Base-by-base conservation (phyloP, 2,797 vertebrate genomes). In the Tiaroga cobitis region DNA sequence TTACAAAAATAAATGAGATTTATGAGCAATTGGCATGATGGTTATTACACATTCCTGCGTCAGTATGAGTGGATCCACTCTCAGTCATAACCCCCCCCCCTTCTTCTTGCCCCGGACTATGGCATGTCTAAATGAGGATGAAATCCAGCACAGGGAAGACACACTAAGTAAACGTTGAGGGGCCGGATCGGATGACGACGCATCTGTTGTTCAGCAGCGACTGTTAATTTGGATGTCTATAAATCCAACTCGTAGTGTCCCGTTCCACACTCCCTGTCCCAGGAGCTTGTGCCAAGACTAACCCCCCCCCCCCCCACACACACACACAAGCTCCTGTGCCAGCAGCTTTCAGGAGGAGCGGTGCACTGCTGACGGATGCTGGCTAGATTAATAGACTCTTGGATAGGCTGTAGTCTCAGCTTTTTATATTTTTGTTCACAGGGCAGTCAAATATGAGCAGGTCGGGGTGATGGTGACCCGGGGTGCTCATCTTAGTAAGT, bases 1-100 rank as follows among this genome's bases (percentile, higher is more conserved):
- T 74, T 78, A 74, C 74, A 89, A 63, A 88, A 86, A 82, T 79
- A 87, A 90, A 89, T 83, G 41, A 88, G 85, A 90, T 89, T 89
- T 86, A 89, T 88, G 87, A 81, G 84, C 83, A 89, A 72, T 81
- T 70, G 80, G 82, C 54, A 61, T 74, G 80, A 69, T 81, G 80
- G 83, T 80, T 88, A 85, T 88, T 81, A 83, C 70, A 83, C 84
- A 84, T 81, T 59, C 61, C 80, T 88, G 65, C 18, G 56, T 26
- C 37, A 72, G 59, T 82, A 37, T 72, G 82, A 83, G 88, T 81
- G 78, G 80, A 88, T 85, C 77, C 49, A 80, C 74, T 84, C 81
- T 68, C 84, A 82, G 59, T 43, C 37, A n/a, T 26, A 37, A 67
- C 54, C 2, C 34, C 37, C 21, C 56, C 10, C 19, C 39, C 19